Base-by-base conservation (phyloP, 2,797 vertebrate genomes). In the Selene dorsalis region DNA sequence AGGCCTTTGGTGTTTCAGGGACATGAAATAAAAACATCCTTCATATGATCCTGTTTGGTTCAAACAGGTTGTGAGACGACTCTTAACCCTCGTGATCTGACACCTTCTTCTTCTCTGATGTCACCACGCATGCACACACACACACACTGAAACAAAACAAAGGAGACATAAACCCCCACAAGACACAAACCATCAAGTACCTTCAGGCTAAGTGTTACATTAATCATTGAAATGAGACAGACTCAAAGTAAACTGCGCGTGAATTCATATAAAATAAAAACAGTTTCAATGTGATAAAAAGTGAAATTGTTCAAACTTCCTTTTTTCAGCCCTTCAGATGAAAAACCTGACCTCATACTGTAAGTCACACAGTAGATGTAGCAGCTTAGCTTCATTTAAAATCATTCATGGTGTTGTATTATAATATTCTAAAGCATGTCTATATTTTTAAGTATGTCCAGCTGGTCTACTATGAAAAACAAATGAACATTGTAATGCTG, bases 311-410 rank as follows among this genome's bases (percentile, higher is more conserved):
- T 43, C 18, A 17, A 57, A 45, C 67, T 73, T 75, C 13, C 30
- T 52, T 38, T 62, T 39, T 69, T 26, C 16, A 45, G 28, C 14
- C 66, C 50, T 79, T 68, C 1, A 52, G 16, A 22, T 61, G n/a
- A 59, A 62, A 45, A 39, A 38, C 35, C 18, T 30, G 7, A 48
- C 10, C 18, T 62, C 17, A 10, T 63, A 50, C n/a, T 59, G 22
- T 47, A 17, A 57, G 4, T 66, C 4, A 4, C 26, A 38, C 9
- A 64, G 55, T 43, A 70, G 16, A 6, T n/a, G 28, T 38, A 43
- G 12, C 61, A 28, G 13, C 41, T 56, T 48, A 77, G 61, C 81
- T 84, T 84, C 47, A 89, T 80, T 78, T 59, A 14, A 77, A 64
- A 72, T 57, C 26, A 61, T 62, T 22, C 26, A 61, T 62, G 20